Percentiles rank a stretch among this genome's conserved stretches.
These are phyloP conservation scores for Hypsibius dujardini DNA, from an alignment of 1,140 invertebrate species.

Conservation along the genomic window DNA sequence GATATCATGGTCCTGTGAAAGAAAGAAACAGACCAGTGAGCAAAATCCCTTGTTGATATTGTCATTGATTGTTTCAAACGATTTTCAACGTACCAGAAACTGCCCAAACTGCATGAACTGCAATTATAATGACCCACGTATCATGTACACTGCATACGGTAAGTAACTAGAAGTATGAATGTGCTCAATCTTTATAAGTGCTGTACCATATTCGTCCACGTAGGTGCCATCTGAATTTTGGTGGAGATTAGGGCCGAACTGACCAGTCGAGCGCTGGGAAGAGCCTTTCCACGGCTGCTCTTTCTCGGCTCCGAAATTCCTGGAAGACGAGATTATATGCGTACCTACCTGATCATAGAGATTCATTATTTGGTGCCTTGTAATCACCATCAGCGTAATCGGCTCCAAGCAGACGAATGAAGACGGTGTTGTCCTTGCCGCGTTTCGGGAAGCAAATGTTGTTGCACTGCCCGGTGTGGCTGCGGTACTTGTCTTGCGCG, in stretches of 20 bases:
- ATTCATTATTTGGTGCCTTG: neutral
- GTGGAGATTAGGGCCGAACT: neutral
- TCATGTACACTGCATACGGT: neutral
- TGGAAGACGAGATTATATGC: neutral
- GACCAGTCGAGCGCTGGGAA: neutral
- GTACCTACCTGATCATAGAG: too few relatives aligned
- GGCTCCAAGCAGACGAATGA: neutral
- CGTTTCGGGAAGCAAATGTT: neutral
- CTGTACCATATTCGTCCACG: constrained; percentile 9
- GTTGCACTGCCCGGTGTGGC: constrained; percentile 12
- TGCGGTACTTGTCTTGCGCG: neutral
- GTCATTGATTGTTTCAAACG: neutral
- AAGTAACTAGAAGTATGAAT: neutral
- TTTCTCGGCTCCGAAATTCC: constrained; percentile 8
- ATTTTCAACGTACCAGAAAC: neutral
- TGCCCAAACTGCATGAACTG: constrained; percentile 14
- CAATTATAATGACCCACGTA: neutral
- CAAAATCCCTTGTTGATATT: neutral
- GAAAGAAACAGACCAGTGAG: neutral
- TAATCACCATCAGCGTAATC: constrained; percentile 12
- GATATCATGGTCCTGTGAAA: constrained; percentile 1
- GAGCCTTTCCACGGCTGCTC: neutral
- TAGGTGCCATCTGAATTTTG: neutral
- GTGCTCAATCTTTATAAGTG: too few relatives aligned
- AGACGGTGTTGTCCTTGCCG: constrained; percentile 10